These are phyloP conservation scores for Champsocephalus gunnari DNA, from an alignment of 2,797 vertebrate species.

Conservation along the genomic window DNA sequence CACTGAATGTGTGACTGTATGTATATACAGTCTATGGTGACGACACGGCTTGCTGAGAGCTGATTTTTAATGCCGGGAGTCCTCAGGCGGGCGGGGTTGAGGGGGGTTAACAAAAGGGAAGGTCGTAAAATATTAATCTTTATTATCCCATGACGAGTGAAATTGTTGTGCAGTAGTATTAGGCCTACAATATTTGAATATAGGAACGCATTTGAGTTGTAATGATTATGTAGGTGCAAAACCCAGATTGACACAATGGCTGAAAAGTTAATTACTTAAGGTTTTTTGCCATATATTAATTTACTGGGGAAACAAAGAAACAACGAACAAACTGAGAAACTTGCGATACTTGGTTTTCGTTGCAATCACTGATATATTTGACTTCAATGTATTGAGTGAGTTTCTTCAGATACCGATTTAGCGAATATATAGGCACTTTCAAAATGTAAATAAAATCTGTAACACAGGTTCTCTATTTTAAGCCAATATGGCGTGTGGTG, in stretches of 20 bases:
- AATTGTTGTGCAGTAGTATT: background rate
- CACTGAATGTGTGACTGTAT: no score
- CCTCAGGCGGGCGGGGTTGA: slow-evolving; percentile 35
- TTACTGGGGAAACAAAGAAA: no score
- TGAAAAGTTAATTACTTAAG: background rate
- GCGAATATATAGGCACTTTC: no score
- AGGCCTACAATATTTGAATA: background rate
- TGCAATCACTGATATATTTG: no score
- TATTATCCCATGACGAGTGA: background rate
- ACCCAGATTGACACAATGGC: background rate
- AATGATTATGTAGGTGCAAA: background rate
- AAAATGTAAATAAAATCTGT: no score
- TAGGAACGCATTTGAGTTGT: background rate
- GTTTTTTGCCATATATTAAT: no score
- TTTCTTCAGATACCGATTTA: no score
- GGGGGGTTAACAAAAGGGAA: background rate
- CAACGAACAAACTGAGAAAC: no score
- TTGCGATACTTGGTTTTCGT: no score
- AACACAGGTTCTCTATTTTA: background rate
- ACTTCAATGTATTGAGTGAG: no score
- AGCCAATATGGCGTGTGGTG: no score
- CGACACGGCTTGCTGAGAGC: background rate
- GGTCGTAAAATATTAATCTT: background rate
- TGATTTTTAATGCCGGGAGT: background rate
- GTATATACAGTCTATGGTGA: background rate